Evolutionary conservation across 2,888 invertebrate species (phyloP).

Genomic region (Cryptosula pallasiana): DNA sequence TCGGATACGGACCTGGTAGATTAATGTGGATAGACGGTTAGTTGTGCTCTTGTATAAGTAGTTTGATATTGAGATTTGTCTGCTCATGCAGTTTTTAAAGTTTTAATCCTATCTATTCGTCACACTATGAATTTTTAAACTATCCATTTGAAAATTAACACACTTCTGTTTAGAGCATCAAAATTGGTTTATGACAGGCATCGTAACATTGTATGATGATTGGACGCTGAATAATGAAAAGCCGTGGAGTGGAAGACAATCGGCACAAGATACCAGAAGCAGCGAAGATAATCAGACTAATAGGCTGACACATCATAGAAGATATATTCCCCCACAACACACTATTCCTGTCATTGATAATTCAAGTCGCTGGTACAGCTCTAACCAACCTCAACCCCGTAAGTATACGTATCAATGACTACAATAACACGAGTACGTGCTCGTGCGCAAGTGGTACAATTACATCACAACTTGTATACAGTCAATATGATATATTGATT

Average conservation of each 20-base stretch:
- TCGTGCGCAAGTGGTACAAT: too few species aligned
- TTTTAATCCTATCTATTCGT: too few species aligned
- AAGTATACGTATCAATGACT: background rate
- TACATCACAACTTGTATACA: too few species aligned
- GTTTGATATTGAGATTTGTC: too few species aligned
- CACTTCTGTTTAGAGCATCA: background rate
- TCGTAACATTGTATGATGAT: conserved; percentile 16
- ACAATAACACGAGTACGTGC: too few species aligned
- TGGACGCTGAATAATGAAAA: conserved; percentile 17
- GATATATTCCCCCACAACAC: background rate
- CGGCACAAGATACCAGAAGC: background rate
- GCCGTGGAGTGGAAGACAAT: background rate
- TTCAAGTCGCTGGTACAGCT: background rate
- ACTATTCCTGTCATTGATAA: background rate
- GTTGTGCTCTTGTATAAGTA: too few species aligned
- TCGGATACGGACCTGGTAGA: conserved; percentile 41
- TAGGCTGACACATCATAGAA: background rate
- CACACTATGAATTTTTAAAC: too few species aligned
- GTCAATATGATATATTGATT: too few species aligned
- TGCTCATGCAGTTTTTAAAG: too few species aligned
- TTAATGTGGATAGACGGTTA: conserved; percentile 47
- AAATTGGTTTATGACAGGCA: background rate
- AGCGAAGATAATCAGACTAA: background rate
- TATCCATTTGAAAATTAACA: too few species aligned
- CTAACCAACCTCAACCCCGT: conserved; percentile 4